Conservation (phyloP, 1,140 invertebrate species). For the Choristoneura fumiferana region DNA sequence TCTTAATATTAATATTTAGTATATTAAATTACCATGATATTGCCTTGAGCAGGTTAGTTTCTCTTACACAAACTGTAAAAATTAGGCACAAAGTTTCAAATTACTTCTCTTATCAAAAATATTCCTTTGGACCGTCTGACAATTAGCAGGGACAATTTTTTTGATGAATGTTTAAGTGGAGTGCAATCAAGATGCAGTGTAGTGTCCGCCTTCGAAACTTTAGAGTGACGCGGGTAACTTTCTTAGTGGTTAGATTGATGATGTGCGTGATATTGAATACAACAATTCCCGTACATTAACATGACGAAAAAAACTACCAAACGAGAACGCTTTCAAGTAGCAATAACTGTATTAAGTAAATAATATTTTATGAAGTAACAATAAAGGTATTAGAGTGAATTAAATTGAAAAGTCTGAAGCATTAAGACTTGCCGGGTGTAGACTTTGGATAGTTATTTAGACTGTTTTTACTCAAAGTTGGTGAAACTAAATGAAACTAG, state of each 20-base stretch:
- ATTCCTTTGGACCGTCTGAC: too few relatives aligned
- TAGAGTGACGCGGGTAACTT: conserved; percentile 64
- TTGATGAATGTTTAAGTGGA: conserved; percentile 30
- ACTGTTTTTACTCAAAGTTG: background rate
- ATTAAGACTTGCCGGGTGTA: background rate
- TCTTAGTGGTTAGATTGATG: conserved; percentile 67
- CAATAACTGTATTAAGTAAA: conserved; percentile 7
- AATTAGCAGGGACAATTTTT: too few relatives aligned
- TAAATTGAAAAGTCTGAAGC: too few relatives aligned
- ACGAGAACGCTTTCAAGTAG: conserved; percentile 2
- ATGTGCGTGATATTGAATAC: conserved; percentile 53
- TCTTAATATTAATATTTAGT: too few relatives aligned
- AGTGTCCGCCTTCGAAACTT: conserved; percentile 65
- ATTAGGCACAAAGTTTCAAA: too few relatives aligned
- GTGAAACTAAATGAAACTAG: background rate
- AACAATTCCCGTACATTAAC: conserved; percentile 34
- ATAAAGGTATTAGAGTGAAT: background rate
- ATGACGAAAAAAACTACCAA: background rate
- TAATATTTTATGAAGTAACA: conserved; percentile 1
- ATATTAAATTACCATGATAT: too few relatives aligned
- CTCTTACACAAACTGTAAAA: too few relatives aligned
- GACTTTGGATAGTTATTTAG: conserved; percentile 3
- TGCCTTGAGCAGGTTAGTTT: too few relatives aligned
- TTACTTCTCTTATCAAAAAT: too few relatives aligned
- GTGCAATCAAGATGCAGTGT: conserved; percentile 54